Conservation (phyloP, 1,140 invertebrate genomes). For the Carcinoscorpius rotundicauda region DNA sequence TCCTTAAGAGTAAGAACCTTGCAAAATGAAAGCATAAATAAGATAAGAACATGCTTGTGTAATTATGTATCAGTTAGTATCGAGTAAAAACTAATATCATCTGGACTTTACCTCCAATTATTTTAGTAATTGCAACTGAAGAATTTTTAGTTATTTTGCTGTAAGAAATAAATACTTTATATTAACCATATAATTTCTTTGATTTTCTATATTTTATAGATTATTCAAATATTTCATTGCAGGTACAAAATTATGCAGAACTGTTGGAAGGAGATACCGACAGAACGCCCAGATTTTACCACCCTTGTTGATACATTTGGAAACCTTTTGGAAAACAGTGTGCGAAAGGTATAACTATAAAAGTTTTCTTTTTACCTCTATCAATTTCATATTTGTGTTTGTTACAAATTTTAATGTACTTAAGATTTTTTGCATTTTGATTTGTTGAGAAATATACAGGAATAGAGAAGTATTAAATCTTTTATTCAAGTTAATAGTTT, state of each 20-base stretch:
- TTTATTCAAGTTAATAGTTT: neutral
- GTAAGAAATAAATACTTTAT: neutral
- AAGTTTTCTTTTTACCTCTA: too few relatives aligned
- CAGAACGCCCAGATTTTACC: slow-evolving; percentile 58
- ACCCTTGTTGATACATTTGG: slow-evolving; percentile 35
- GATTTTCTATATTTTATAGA: neutral
- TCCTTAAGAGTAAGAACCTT: too few relatives aligned
- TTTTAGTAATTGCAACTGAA: neutral
- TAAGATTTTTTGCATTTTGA: neutral
- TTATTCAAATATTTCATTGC: slow-evolving; percentile 34
- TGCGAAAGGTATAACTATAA: slow-evolving; percentile 21
- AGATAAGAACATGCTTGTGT: too few relatives aligned
- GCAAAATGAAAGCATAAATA: too few relatives aligned
- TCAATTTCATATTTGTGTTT: too few relatives aligned
- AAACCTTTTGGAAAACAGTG: slow-evolving; percentile 22
- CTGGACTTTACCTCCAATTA: neutral
- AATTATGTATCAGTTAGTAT: neutral
- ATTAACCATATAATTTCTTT: neutral
- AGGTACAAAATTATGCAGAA: slow-evolving; percentile 47
- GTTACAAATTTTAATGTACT: neutral
- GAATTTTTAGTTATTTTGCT: neutral
- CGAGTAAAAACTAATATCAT: neutral
- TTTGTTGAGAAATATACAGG: neutral
- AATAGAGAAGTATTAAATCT: neutral
- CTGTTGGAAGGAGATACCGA: slow-evolving; percentile 65